Evolutionary conservation across 37 sponge, comb jelly and placozoan genomes (phyloP), one percentile per base, ranked within the genome.

Genomic region (Beroe forskalii): DNA sequence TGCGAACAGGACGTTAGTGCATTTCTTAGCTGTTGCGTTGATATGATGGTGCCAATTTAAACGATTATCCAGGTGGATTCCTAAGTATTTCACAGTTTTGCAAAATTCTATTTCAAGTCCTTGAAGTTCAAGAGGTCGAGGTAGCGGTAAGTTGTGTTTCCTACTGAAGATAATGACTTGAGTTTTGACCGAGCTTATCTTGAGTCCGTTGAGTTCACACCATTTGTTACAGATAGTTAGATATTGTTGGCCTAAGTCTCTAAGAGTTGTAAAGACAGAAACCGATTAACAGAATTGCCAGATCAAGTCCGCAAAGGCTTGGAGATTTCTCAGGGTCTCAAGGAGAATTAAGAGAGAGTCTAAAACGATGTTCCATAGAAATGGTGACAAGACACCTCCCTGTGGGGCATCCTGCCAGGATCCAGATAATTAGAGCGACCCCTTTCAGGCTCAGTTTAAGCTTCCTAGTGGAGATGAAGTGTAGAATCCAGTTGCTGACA

Each of bases 301-400:
- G 40, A 38, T 72, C 76, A n/a, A n/a, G 27, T 72, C 76, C 3
- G 76, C 76, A 72, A 72, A 72, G 1, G 76, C 76, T 38, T 38
- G 38, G 9, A 72, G 76, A 38, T 72, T 4, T 38, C 40, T 36
- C 3, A 36, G 76, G 36, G 76, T 72, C 1, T 28, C 22, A 23
- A 38, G 38, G 40, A 27, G 19, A 14, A 36, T 72, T 8, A 72
- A 38, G 76, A 72, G 76, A 35, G 40, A 38, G 76, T 72, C 76
- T 33, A 72, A 38, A 32, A 72, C 76, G 8, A 72, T 72, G 76
- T 72, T 72, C 76, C 76, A 72, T 4, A 72, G 38, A 38, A 72
- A 36, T 32, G 76, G 76, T 72, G 76, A 72, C 30, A 72, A 22
- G 36, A 72, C 40, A 6, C 76, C 76, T 32, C 76, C 76, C 22